phyloP scores from a whole-genome alignment of 2,797 vertebrate species.

The Gadopsis bispinosus region DNA sequence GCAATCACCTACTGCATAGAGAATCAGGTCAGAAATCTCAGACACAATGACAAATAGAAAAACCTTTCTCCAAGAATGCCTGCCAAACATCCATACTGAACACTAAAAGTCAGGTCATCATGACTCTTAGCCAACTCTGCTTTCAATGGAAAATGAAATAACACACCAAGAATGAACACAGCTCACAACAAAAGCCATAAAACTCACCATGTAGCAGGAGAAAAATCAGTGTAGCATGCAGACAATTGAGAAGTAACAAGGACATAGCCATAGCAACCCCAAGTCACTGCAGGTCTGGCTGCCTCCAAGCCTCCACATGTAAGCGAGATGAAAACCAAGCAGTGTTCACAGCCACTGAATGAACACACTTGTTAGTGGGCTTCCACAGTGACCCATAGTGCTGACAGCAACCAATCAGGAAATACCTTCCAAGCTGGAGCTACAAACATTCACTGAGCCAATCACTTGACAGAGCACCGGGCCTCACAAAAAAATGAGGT shows the following conservation, averaged over 20 bases:
- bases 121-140: neutral
- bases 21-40: neutral
- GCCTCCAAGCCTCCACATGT: conserved; percentile 66
- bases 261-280: conserved; percentile 67
- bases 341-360: conserved; percentile 80
- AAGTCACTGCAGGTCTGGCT: conserved; percentile 60
- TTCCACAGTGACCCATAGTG: conserved; percentile 72
- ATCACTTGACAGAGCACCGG: conserved; percentile 60
- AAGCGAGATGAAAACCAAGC: conserved; percentile 77
- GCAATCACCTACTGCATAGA: conserved; percentile 58
- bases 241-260: conserved; percentile 52
- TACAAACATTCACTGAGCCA: conserved; percentile 76
- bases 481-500: conserved; percentile 31
- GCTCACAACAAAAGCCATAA: conserved; percentile 20
- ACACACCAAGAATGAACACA: neutral
- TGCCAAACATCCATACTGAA: neutral
- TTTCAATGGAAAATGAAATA: neutral
- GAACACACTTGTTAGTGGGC: conserved; percentile 74
- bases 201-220: conserved; percentile 73
- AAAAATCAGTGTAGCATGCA: conserved; percentile 53
- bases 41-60: neutral
- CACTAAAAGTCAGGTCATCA: neutral
- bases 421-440: conserved; percentile 73
- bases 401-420: conserved; percentile 82
- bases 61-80: neutral